A percentile compares a stretch with the other conserved stretches of the same genome.
Evolutionary conservation across 2,113 vertebrate species (phyloP).

Genomic region (Tyto alba): DNA sequence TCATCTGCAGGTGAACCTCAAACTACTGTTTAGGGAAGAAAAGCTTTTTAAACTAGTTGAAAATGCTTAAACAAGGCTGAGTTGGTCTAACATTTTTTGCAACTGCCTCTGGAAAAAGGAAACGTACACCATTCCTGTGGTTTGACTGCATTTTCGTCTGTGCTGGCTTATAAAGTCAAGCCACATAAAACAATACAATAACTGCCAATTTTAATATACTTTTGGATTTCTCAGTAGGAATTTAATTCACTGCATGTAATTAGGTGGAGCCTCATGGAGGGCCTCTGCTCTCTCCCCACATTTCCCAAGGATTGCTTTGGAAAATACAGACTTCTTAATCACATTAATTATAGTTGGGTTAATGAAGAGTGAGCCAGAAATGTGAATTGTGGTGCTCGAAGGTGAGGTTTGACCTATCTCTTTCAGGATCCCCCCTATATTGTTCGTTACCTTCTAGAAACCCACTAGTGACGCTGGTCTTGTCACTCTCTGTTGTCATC

Average conservation of each 20-base stretch:
- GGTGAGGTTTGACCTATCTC: neutral
- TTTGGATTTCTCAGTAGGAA: neutral
- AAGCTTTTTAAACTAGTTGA: neutral
- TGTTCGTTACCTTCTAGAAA: neutral
- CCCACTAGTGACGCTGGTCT: neutral
- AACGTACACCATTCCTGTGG: no score
- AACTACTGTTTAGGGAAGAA: neutral
- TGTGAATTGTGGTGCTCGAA: neutral
- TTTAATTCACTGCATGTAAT: neutral
- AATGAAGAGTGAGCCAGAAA: neutral
- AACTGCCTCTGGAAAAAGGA: neutral
- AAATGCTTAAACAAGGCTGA: neutral
- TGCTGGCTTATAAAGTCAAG: neutral
- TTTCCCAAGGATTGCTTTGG: neutral
- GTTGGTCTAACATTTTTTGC: neutral
- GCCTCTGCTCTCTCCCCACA: neutral
- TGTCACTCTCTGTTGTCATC: fast-evolving
- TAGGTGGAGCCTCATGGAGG: neutral
- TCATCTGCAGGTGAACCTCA: neutral
- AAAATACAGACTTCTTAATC: neutral
- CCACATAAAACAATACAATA: neutral
- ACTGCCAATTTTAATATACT: neutral
- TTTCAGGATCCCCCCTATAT: neutral
- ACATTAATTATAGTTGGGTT: neutral
- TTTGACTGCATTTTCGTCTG: neutral